Evolutionary conservation across 1,140 invertebrate genomes (phyloP), one percentile per base, ranked within the genome.

Genomic region (Brachionus paranguensis): DNA sequence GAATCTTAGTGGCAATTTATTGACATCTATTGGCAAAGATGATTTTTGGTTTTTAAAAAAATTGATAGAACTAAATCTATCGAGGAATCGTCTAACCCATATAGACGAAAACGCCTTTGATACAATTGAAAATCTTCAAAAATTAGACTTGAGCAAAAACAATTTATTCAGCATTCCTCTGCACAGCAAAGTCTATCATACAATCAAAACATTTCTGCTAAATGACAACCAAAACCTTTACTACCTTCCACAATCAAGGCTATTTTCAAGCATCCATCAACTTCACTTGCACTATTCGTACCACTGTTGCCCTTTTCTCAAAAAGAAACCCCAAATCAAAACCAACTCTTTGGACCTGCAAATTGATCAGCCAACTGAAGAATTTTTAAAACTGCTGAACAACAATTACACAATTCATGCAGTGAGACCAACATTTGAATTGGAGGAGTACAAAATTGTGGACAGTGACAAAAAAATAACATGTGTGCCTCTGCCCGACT

Each of bases 401-500:
- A 47, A 64, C 11, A 81, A 47, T 14, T 14, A 17, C 10, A 27
- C 29, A 47, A 41, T 43, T 20, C 24, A 55, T 11, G 24, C 53
- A 14, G 78, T 55, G 4, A 41, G 20, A 37, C 78, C 78, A 53
- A 33, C 50, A 17, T 14, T 12, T 2, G 47, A 53, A 12, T 14
- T 41, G 14, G 27, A 64, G 5, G 78, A 79, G 6, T 33, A 76
- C 53, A 7, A 85, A 64, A 68, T 70, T 72, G 41, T 78, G 27
- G 68, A 81, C 37, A 20, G 65, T 81, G 24, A 85, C 20, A 64
- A 84, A 84, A 85, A 86, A 83, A 92, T 95, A 1, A 89, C 91
- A 53, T 96, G 95, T 87, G 91, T 91, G 74, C 95, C 95, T 0
- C 90, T 91, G 85, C 93, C 95, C 0, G 93, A 96, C 88, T 94